Evolutionary conservation across 1,140 invertebrate genomes (phyloP).

Genomic region (Drosophila azteca): DNA sequence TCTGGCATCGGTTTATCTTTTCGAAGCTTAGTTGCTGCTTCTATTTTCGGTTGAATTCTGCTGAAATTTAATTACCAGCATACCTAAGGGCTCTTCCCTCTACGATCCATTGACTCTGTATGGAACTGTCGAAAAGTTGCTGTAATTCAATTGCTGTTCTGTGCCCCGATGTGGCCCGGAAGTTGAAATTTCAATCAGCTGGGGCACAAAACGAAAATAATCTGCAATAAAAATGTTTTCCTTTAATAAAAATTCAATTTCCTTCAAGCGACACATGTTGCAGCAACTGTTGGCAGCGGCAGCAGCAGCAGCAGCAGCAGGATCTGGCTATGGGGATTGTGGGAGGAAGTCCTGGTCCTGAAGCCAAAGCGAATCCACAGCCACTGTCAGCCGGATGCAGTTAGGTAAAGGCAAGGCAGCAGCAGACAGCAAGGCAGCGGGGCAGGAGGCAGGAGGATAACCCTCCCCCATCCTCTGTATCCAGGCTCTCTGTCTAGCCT

Average conservation of each 20-base stretch:
- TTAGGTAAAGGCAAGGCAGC: conserved; percentile 67
- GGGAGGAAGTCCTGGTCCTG: conserved; percentile 2
- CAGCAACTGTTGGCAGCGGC: conserved; percentile 16
- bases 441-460: conserved; percentile 10
- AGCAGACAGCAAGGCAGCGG: conserved; percentile 17
- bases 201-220: conserved; percentile 74
- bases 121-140: conserved; percentile 49
- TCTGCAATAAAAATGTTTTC: conserved; percentile 83
- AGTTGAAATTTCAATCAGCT: conserved; percentile 78
- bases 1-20: not conserved
- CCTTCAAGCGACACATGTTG: conserved; percentile 81
- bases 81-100: conserved; percentile 17
- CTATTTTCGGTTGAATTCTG: conserved; percentile 9
- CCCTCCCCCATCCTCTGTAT: not conserved
- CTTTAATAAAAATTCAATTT: conserved; percentile 83
- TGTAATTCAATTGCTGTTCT: conserved; percentile 67
- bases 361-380: conserved; percentile 24
- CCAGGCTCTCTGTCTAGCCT: not conserved
- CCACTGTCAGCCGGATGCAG: conserved; percentile 69
- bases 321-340: conserved; percentile 12
- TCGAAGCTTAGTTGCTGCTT: not conserved
- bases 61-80: conserved; percentile 62
- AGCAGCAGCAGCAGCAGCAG: conserved; percentile 31
- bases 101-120: conserved; percentile 8
- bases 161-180: conserved; percentile 32